Evolutionary conservation across 1,140 invertebrate genomes (phyloP).

Genomic region (Drosophila bocki): DNA sequence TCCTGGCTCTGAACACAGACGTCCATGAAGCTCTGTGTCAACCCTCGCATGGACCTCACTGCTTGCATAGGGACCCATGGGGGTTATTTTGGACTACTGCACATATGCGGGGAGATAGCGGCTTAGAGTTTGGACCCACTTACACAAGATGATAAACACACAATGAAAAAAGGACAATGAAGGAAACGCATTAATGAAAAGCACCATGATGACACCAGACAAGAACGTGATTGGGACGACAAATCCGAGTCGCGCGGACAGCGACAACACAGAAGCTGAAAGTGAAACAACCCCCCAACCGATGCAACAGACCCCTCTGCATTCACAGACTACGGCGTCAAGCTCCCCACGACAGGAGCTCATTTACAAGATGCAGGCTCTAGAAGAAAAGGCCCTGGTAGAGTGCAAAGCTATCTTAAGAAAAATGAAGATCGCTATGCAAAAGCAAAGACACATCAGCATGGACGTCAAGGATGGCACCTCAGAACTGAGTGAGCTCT

Average conservation of each 20-base stretch:
- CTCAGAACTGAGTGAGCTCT: too few species aligned
- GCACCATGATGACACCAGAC: not conserved
- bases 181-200: not conserved
- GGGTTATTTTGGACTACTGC: not conserved
- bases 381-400: too few species aligned
- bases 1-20: slow-evolving; percentile 8
- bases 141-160: not conserved
- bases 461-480: too few species aligned
- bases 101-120: not conserved
- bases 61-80: slow-evolving; percentile 2
- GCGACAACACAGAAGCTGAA: too few species aligned
- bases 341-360: not conserved
- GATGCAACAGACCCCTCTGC: too few species aligned
- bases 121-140: not conserved
- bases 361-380: not conserved
- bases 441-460: too few species aligned
- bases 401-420: too few species aligned
- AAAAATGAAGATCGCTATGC: too few species aligned
- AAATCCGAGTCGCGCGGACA: too few species aligned
- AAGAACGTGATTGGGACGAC: not conserved
- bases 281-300: too few species aligned
- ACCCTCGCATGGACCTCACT: not conserved
- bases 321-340: too few species aligned
- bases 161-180: not conserved
- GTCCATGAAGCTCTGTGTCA: not conserved